These are phyloP conservation scores for Phenganax stokvisi DNA, from an alignment of 92 coral and sea anemone species.

Conservation along the genomic window DNA sequence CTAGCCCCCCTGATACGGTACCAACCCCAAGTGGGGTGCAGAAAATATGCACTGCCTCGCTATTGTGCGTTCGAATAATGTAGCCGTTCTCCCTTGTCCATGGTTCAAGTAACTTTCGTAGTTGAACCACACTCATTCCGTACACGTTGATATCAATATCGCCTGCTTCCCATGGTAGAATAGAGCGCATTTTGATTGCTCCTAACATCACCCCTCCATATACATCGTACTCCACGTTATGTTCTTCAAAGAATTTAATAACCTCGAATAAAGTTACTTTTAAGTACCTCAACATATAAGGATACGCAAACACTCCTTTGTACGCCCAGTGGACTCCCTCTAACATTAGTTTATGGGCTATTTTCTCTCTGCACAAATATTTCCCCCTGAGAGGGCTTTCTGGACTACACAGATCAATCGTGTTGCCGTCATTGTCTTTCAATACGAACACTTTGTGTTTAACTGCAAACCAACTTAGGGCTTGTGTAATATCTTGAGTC, in stretches of 20 bases:
- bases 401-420: conserved; percentile 29
- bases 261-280: conserved; percentile 11
- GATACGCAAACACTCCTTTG: conserved; percentile 52
- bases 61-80: background rate
- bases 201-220: conserved; percentile 46
- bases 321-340: conserved; percentile 48
- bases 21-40: too few relatives aligned
- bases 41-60: background rate
- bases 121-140: background rate
- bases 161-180: conserved; percentile 59
- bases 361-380: conserved; percentile 30
- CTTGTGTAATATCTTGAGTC: conserved; percentile 20
- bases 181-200: conserved; percentile 46
- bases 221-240: conserved; percentile 30
- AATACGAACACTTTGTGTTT: conserved; percentile 48
- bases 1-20: too few relatives aligned
- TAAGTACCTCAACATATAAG: conserved; percentile 37
- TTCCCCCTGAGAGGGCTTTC: conserved; percentile 48
- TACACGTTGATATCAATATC: conserved; percentile 48
- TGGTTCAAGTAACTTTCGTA: conserved; percentile 1
- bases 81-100: conserved; percentile 8
- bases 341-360: conserved; percentile 45
- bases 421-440: conserved; percentile 28
- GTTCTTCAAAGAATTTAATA: conserved; percentile 21
- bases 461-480: conserved; percentile 43